Evolutionary conservation across 2,797 vertebrate genomes (phyloP).

Genomic region (Leptatherina wallacei): DNA sequence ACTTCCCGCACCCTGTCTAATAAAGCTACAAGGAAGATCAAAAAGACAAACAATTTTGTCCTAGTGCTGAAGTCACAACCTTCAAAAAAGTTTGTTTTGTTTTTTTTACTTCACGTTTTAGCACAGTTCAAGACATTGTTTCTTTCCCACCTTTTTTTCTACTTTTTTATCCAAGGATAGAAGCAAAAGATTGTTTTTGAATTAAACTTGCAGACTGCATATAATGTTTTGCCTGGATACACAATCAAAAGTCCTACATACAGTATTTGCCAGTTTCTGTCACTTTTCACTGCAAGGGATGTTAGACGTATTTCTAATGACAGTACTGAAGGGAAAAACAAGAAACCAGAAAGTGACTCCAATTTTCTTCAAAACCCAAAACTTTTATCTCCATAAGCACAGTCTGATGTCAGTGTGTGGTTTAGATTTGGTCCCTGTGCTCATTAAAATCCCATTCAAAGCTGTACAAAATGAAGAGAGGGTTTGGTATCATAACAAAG

Average conservation of each 20-base stretch:
- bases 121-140: no score
- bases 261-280: neutral
- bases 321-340: neutral
- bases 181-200: no score
- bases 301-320: neutral
- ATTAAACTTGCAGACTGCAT: no score
- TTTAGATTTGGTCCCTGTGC: neutral
- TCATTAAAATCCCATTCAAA: neutral
- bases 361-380: constrained; percentile 6
- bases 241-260: neutral
- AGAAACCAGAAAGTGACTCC: constrained; percentile 6
- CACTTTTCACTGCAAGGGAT: neutral
- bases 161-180: no score
- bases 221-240: no score
- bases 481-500: neutral
- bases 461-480: neutral
- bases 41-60: neutral
- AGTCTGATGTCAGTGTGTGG: neutral
- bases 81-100: no score
- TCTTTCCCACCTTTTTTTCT: no score
- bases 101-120: no score
- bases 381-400: neutral
- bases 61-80: neutral
- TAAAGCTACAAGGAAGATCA: constrained; percentile 1
- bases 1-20: neutral